Base-by-base conservation (phyloP, 1,140 invertebrate species). In the Paracyclopina nana region DNA sequence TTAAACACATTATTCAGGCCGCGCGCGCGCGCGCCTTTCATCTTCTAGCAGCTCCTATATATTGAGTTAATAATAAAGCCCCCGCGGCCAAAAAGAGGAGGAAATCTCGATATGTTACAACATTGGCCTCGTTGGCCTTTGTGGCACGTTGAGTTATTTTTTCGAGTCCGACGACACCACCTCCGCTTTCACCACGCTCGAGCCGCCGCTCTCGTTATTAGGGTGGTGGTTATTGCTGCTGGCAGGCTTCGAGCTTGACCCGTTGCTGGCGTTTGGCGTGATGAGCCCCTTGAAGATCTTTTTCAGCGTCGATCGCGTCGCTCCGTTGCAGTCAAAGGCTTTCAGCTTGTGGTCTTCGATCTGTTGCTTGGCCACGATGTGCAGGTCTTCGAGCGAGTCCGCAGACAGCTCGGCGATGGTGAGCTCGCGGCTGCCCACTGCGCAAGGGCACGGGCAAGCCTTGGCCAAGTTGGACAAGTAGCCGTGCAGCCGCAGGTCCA, bases 331-430 rank as follows among this genome's bases (percentile, higher is more conserved):
- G 24, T 44, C 42, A 18, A 44, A 25, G 42, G 42, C 24, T 44
- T 44, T 44, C 12, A 44, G 16, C 24, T 22, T 22, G 34, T n/a
- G 20, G 24, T 18, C n/a, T 24, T 20, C 24, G 16, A 20, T 14
- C 24, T 44, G 42, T 24, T 44, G 16, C 24, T 22, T 14, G 3
- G 42, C 42, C 16, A 44, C 16, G 16, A 44, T 44, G 24, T 44
- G 42, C 24, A 44, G 42, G 24, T 44, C 42, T 44, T 44, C 42
- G 12, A 44, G 24, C 16, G 42, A 44, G 24, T 44, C 42, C n/a
- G 42, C 16, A 24, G 14, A 18, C 16, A 44, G 14, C 42, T 44
- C 42, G 16, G 42, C 42, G 12, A 44, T 44, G 2, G 42, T 44
- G 16, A 44, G 42, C 24, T 44, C 42, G 5, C 34, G 34, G 20